Evolutionary conservation across 2,113 vertebrate genomes (phyloP).

Genomic region (Morone saxatilis): DNA sequence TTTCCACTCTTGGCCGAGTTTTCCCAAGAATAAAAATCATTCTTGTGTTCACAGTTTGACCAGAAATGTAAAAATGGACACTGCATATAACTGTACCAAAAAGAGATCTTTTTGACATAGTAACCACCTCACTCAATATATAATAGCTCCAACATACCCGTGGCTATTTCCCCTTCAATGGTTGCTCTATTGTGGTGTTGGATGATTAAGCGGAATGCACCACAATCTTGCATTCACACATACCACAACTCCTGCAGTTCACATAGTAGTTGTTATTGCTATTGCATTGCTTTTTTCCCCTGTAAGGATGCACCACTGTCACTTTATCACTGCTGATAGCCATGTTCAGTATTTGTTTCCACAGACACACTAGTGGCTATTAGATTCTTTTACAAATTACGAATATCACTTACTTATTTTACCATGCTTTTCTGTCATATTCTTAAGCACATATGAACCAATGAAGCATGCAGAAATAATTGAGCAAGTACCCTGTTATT

Average conservation of each 20-base stretch:
- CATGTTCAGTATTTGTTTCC: constrained; percentile 1
- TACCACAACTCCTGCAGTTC: constrained; percentile 21
- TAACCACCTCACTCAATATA: constrained; percentile 27
- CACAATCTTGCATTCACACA: constrained; percentile 43
- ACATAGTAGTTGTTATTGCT: constrained; percentile 18
- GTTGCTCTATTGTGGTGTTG: constrained; percentile 51
- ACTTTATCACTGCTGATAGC: background rate
- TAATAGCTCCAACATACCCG: constrained; percentile 47
- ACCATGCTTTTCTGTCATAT: background rate
- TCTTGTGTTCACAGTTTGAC: constrained; percentile 46
- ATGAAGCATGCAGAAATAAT: constrained; percentile 56
- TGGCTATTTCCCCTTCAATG: constrained; percentile 47
- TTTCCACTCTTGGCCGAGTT: constrained; percentile 10
- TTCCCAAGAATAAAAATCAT: constrained; percentile 35
- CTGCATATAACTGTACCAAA: constrained; percentile 29
- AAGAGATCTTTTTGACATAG: constrained; percentile 27
- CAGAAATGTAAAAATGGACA: constrained; percentile 55
- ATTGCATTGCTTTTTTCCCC: constrained; percentile 4
- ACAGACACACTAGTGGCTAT: background rate
- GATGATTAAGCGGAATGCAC: constrained; percentile 30
- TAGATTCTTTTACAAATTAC: background rate
- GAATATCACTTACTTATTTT: background rate
- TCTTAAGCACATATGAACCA: constrained; percentile 41
- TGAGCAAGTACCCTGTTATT: constrained; percentile 55
- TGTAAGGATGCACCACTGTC: background rate